Base-by-base conservation (phyloP, 2,113 vertebrate species). In the Scortum barcoo region DNA sequence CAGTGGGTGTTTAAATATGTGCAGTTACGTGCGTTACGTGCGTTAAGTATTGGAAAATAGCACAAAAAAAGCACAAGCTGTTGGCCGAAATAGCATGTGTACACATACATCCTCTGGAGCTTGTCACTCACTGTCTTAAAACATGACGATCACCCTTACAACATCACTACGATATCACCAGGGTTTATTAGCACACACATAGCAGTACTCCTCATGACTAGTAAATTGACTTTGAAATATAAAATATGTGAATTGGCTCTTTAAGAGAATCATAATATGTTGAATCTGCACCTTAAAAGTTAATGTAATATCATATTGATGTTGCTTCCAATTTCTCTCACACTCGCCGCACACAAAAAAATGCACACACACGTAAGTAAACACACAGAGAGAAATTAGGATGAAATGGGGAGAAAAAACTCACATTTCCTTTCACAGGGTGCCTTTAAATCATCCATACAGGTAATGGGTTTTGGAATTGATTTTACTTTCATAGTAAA, bases 401-500 rank as follows among this genome's bases (percentile, higher is more conserved):
- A 68, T 75, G 68, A 77, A 85, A 83, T 54, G 24, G 53, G 53
- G 20, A 72, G 74, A 57, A 76, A 86, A 61, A 83, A 78, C 54
- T 53, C 63, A n/a, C 48, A 24, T 77, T 84, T 86, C 22, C 75
- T 77, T 66, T 73, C 56, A 13, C n/a, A 51, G 14, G 62, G 46
- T 66, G 66, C 58, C 72, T 85, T 87, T 90, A 71, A 87, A 91
- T 90, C 78, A 86, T 80, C 67, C 40, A 71, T 76, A 91, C 79
- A 82, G 78, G 75, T 88, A 86, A 89, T 86, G 60, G 80, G 33
- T 83, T 88, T 81, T 73, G 62, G 62, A 85, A 92, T 90, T 82
- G 88, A 89, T 93, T 91, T 90, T 76, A 82, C 79, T 81, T 89
- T 83, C 73, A 82, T 65, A 44, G 74, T 85, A 78, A 80, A 86